Percentiles rank a stretch among this genome's conserved stretches.
Evolutionary conservation across 2,113 vertebrate genomes (phyloP).

Genomic region (Brienomyrus longianalis): DNA sequence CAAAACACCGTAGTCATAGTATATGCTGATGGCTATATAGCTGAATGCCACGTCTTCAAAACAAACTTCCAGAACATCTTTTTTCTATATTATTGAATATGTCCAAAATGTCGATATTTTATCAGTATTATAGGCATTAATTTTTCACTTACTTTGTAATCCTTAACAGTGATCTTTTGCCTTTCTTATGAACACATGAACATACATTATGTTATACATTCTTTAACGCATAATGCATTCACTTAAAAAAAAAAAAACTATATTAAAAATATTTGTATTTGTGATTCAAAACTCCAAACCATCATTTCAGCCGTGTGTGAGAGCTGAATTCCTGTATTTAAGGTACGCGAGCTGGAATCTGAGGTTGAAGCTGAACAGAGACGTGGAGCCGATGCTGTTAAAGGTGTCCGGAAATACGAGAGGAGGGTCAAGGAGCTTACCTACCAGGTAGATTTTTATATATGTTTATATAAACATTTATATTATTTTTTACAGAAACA

Average conservation of each 20-base stretch:
- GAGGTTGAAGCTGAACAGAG: not conserved
- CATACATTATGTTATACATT: not conserved
- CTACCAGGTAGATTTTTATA: conserved; percentile 46
- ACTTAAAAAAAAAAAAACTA: not conserved
- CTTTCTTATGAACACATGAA: not conserved
- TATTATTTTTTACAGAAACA: not conserved
- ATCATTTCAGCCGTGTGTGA: not conserved
- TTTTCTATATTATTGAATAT: not conserved
- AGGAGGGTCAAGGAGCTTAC: conserved; percentile 28
- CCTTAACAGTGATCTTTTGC: not conserved
- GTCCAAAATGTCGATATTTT: not conserved
- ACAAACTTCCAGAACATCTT: not conserved
- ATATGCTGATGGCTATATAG: not conserved
- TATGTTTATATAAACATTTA: not conserved
- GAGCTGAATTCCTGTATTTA: conserved; percentile 17
- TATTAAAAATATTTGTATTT: not conserved
- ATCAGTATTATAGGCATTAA: not conserved
- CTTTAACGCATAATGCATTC: not conserved
- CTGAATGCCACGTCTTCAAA: not conserved
- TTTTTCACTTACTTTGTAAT: not conserved
- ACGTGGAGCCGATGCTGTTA: not conserved
- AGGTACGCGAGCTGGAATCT: not conserved
- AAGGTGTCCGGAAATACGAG: not conserved
- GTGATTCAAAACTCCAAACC: not conserved
- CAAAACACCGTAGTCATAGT: not conserved